Conservation (phyloP, 2,113 vertebrate genomes). For the Cebidichthys violaceus region DNA sequence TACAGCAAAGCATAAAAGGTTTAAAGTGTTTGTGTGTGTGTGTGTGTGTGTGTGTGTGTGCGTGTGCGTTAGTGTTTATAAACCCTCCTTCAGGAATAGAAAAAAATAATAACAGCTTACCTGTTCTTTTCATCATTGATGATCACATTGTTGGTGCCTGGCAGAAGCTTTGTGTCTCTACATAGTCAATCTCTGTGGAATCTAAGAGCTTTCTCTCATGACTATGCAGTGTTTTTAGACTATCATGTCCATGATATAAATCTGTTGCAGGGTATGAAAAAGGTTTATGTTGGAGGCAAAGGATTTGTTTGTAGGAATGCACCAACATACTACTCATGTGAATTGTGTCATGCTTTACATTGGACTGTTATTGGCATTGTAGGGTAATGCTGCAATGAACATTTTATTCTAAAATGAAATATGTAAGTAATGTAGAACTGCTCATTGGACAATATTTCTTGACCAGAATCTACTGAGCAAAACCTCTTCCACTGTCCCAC, state of each 20-base stretch:
- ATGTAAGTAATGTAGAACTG: background rate
- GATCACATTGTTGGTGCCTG: constrained; percentile 50
- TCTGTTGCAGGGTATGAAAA: background rate
- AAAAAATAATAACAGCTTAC: constrained; percentile 66
- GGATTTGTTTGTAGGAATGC: background rate
- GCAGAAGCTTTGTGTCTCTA: constrained; percentile 32
- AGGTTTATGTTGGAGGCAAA: constrained; percentile 1
- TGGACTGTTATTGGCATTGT: constrained; percentile 10
- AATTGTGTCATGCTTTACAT: constrained; percentile 22
- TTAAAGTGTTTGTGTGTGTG: constrained; percentile 44
- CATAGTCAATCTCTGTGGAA: constrained; percentile 24
- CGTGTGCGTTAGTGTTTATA: constrained; percentile 9
- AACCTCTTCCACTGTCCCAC: constrained; percentile 24
- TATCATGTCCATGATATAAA: background rate
- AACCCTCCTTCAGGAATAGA: constrained; percentile 36
- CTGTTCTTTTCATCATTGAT: constrained; percentile 75
- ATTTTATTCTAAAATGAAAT: constrained; percentile 2
- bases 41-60: no score
- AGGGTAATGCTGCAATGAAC: background rate
- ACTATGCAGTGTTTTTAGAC: background rate
- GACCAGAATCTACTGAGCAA: constrained; percentile 3
- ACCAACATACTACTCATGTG: background rate
- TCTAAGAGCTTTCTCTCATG: background rate
- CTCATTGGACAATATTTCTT: constrained; percentile 15
- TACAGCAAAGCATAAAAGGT: constrained; percentile 79